Evolutionary conservation across 2,888 invertebrate genomes (phyloP).

Genomic region (Heliconius ismenius): DNA sequence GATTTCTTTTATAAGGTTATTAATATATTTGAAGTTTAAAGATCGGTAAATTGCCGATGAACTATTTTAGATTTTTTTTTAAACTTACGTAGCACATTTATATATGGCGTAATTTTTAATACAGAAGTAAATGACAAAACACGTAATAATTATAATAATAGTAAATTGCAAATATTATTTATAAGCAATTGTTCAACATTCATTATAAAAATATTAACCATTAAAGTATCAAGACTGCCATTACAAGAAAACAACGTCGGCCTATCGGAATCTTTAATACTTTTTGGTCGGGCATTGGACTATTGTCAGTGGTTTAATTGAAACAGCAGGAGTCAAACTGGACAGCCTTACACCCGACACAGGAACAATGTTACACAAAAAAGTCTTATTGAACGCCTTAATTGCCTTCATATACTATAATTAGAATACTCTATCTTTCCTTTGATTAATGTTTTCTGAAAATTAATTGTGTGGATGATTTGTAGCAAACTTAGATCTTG

Average conservation of each 20-base stretch:
- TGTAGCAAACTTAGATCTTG: neutral
- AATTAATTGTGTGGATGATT: conserved; percentile 50
- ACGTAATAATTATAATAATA: too few relatives aligned
- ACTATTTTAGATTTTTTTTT: too few relatives aligned
- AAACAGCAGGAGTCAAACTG: conserved; percentile 75
- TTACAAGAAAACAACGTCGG: conserved; percentile 48
- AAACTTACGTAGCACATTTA: too few relatives aligned
- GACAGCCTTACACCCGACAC: conserved; percentile 60
- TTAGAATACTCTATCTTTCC: conserved; percentile 62
- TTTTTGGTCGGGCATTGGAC: conserved; percentile 72
- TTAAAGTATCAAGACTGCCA: conserved; percentile 56
- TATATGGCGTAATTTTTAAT: too few relatives aligned
- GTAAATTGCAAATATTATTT: too few relatives aligned
- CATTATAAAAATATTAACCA: neutral
- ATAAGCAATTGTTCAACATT: too few relatives aligned
- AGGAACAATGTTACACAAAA: conserved; percentile 77
- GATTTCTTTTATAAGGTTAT: too few relatives aligned
- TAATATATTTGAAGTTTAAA: too few relatives aligned
- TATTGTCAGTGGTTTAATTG: conserved; percentile 81
- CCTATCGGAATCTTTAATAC: conserved; percentile 69
- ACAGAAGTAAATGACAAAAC: too few relatives aligned
- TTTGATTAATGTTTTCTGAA: conserved; percentile 69
- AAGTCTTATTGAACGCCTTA: conserved; percentile 72
- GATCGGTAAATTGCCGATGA: too few relatives aligned
- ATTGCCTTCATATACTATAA: conserved; percentile 75